phyloP scores from a whole-genome alignment of 2,888 invertebrate species.

The Drosophila macrothrix region DNA sequence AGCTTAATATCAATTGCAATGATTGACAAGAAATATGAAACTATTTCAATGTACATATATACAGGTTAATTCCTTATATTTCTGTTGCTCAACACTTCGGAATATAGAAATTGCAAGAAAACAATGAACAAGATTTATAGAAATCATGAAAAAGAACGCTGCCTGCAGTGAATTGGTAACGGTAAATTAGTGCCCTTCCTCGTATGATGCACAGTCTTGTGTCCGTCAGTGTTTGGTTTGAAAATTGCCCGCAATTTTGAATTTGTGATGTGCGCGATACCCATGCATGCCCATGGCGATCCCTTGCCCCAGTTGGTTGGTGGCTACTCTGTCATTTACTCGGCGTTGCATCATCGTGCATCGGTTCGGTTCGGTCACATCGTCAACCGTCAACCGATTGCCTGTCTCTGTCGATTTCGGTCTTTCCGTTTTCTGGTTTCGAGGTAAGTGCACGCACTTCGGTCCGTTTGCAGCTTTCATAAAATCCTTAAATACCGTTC shows the following conservation, averaged over 20 bases:
- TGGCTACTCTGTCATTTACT: constrained; percentile 52
- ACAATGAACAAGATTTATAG: background rate
- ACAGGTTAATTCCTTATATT: background rate
- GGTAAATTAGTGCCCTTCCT: background rate
- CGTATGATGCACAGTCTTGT: constrained; percentile 6
- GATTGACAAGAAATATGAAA: background rate
- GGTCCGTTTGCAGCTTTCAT: constrained; percentile 64
- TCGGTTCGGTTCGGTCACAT: constrained; percentile 35
- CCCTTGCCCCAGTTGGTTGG: constrained; percentile 43
- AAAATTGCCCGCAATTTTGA: constrained; percentile 44
- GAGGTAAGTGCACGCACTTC: constrained; percentile 84
- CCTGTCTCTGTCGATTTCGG: constrained; percentile 68
- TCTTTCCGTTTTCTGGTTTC: constrained; percentile 85
- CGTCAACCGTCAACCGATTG: constrained; percentile 53
- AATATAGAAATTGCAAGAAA: background rate
- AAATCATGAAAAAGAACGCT: background rate
- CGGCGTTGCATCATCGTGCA: constrained; percentile 63
- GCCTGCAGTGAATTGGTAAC: background rate
- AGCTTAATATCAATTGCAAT: background rate
- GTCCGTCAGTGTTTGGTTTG: constrained; percentile 28
- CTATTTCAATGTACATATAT: background rate
- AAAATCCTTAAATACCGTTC: constrained; percentile 73
- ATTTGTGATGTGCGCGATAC: constrained; percentile 8
- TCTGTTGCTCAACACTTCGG: background rate
- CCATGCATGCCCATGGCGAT: constrained; percentile 21